Conservation (phyloP, 2,797 vertebrate species). For the Coranthus polyacanthus region DNA sequence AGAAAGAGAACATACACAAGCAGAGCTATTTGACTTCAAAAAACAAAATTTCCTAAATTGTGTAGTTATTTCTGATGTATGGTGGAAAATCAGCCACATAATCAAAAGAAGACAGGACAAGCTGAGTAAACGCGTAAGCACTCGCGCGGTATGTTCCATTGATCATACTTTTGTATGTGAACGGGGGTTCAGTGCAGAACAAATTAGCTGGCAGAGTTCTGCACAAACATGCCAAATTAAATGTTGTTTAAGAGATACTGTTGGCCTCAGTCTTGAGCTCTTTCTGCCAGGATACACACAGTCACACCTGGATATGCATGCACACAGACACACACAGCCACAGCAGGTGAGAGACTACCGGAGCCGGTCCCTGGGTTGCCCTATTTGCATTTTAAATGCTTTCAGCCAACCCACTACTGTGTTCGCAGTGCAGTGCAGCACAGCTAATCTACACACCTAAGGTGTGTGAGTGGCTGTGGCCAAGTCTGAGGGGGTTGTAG, state of each 20-base stretch:
- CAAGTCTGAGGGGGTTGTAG: slow-evolving; percentile 68
- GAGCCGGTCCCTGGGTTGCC: slow-evolving; percentile 83
- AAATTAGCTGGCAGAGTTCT: neutral
- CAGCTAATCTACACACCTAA: slow-evolving; percentile 85
- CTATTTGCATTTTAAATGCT: slow-evolving; percentile 94
- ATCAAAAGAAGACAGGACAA: too few relatives aligned
- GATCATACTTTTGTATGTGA: too few relatives aligned
- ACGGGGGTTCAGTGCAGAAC: neutral
- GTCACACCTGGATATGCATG: slow-evolving; percentile 29
- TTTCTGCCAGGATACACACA: slow-evolving; percentile 48
- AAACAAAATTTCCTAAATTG: too few relatives aligned
- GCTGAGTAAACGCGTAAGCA: too few relatives aligned
- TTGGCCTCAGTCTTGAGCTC: slow-evolving; percentile 33
- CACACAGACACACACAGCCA: slow-evolving; percentile 58
- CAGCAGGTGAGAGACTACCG: slow-evolving; percentile 89
- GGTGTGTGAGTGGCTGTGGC: slow-evolving; percentile 74
- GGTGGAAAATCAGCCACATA: too few relatives aligned
- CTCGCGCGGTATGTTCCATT: too few relatives aligned
- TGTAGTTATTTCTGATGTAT: too few relatives aligned
- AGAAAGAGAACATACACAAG: too few relatives aligned
- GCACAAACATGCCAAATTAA: slow-evolving; percentile 13
- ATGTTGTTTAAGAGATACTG: slow-evolving; percentile 2
- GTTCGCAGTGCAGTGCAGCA: slow-evolving; percentile 78
- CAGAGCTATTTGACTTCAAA: too few relatives aligned
- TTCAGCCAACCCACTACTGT: slow-evolving; percentile 78